Conservation (phyloP, 2,888 invertebrate genomes). For the Lycocerus yunnanus region DNA sequence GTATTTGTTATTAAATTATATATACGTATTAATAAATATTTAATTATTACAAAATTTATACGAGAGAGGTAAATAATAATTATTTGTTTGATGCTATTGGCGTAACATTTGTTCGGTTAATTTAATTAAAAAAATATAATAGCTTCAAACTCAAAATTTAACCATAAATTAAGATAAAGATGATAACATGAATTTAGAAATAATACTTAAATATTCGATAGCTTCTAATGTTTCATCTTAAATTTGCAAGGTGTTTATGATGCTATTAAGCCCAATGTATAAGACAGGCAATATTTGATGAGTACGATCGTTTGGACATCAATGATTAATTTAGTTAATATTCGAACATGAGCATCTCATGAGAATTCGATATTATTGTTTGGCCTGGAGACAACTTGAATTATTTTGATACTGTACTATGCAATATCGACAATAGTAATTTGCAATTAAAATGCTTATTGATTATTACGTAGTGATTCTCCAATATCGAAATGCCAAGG, state of each 20-base stretch:
- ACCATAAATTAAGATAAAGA: too few species aligned
- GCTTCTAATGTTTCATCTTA: neutral
- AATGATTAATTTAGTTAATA: neutral
- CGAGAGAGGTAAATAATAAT: neutral
- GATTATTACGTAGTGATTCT: neutral
- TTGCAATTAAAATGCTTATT: neutral
- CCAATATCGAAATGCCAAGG: neutral
- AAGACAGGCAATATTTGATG: neutral
- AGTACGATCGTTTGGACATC: neutral
- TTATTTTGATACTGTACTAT: neutral
- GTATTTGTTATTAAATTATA: neutral
- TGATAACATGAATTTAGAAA: too few species aligned
- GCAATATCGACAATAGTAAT: neutral
- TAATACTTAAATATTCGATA: too few species aligned
- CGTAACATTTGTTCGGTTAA: neutral
- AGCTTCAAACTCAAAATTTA: too few species aligned
- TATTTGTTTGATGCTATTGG: neutral
- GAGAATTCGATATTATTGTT: neutral
- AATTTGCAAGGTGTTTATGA: neutral
- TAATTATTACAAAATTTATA: neutral
- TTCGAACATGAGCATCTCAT: neutral
- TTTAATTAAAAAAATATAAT: neutral
- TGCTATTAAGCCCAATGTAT: neutral
- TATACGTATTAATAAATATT: neutral
- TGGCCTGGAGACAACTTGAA: neutral